phyloP scores from a whole-genome alignment of 2,888 invertebrate species.

The Biston stratarius region DNA sequence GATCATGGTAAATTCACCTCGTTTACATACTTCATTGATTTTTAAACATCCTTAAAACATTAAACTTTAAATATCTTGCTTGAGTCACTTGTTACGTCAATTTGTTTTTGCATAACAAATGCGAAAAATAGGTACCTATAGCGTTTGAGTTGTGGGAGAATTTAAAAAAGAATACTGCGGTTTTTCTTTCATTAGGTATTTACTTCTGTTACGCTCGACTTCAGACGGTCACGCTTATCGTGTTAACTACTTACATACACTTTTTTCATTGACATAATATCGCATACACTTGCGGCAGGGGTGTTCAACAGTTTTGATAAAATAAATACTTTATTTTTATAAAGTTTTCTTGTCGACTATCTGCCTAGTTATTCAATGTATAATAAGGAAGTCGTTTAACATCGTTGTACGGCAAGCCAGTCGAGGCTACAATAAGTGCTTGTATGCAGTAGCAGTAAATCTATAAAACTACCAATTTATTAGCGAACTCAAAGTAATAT shows the following conservation, averaged over 20 bases:
- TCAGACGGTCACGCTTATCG: constrained; percentile 25
- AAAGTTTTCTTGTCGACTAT: no score
- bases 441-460: constrained; percentile 36
- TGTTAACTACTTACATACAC: constrained; percentile 22
- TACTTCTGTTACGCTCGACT: constrained; percentile 29
- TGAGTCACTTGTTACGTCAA: background rate
- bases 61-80: background rate
- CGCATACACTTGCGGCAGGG: constrained; percentile 23
- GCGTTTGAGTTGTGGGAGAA: constrained; percentile 1
- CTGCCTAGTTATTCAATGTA: background rate
- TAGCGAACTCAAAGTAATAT: background rate
- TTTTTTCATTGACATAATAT: constrained; percentile 29
- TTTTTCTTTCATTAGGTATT: constrained; percentile 17
- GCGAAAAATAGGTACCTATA: background rate
- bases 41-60: background rate
- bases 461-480: constrained; percentile 36
- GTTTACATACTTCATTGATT: background rate
- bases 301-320: constrained; percentile 20
- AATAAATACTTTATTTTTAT: background rate
- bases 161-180: constrained; percentile 14
- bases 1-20: no score
- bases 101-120: background rate
- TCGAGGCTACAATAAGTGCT: constrained; percentile 15
- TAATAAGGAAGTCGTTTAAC: background rate
- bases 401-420: background rate